phyloP scores from a whole-genome alignment of 2,888 invertebrate genomes.

The Leptarthrus brevirostris region DNA sequence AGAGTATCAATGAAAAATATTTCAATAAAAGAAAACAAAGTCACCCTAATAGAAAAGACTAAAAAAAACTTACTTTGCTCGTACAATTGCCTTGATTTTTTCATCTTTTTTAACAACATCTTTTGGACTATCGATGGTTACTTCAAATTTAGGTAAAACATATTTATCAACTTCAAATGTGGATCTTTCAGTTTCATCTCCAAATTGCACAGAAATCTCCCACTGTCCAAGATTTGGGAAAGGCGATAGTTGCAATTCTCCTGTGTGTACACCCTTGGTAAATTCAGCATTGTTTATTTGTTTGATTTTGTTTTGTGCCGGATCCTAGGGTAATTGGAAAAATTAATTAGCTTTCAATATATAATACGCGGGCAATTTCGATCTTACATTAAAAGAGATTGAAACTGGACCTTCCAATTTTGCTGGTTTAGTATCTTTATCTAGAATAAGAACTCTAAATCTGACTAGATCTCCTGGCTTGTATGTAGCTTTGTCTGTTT shows the following conservation, averaged over 20 bases:
- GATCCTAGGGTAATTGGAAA: conserved; percentile 69
- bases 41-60: too few species aligned
- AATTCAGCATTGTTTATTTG: conserved; percentile 69
- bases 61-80: conserved; percentile 77
- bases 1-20: neutral
- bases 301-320: conserved; percentile 79
- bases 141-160: conserved; percentile 89
- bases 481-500: conserved; percentile 92
- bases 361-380: too few species aligned
- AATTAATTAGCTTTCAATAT: too few species aligned
- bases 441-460: conserved; percentile 78
- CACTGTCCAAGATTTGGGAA: conserved; percentile 86
- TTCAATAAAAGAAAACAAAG: neutral
- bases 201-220: conserved; percentile 73
- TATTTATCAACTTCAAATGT: conserved; percentile 80
- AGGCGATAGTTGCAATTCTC: conserved; percentile 78
- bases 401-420: conserved; percentile 60
- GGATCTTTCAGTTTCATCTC: conserved; percentile 43
- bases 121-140: conserved; percentile 80
- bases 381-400: conserved; percentile 58
- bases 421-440: conserved; percentile 77
- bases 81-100: conserved; percentile 78
- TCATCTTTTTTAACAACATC: conserved; percentile 84
- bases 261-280: conserved; percentile 77
- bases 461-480: conserved; percentile 86